Percentiles rank a stretch among this genome's conserved stretches.
phyloP scores from a whole-genome alignment of 1,140 invertebrate species.

The Anastrepha ludens region DNA sequence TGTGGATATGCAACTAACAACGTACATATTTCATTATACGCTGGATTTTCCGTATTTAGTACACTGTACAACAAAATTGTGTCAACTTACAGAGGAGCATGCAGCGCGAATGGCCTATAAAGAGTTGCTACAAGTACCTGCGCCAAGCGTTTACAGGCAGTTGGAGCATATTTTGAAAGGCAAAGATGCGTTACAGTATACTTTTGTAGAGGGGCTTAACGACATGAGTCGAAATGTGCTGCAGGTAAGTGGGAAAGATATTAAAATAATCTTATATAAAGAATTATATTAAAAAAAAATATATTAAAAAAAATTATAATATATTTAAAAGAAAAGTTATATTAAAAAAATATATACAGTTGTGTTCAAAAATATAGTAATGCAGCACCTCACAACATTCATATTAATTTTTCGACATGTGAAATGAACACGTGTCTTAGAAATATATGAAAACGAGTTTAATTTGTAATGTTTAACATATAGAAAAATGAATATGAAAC shows the following conservation, averaged over 20 bases:
- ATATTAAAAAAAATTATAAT: too few relatives aligned
- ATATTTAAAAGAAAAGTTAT: too few relatives aligned
- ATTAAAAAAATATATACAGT: too few relatives aligned
- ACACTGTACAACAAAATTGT: constrained; percentile 72
- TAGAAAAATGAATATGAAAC: too few relatives aligned
- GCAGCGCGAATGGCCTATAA: constrained; percentile 80
- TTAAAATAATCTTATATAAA: too few relatives aligned
- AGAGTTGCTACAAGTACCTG: constrained; percentile 78
- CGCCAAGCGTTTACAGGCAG: constrained; percentile 83
- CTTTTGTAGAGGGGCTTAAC: constrained; percentile 83
- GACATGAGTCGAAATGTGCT: constrained; percentile 81
- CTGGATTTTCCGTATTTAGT: constrained; percentile 83
- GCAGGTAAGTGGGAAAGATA: constrained; percentile 56
- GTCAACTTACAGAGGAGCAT: constrained; percentile 76
- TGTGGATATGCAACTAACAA: constrained; percentile 82
- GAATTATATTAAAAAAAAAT: too few relatives aligned
- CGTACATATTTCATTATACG: constrained; percentile 89
- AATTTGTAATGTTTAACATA: too few relatives aligned
- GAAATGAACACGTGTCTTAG: too few relatives aligned
- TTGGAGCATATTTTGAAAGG: constrained; percentile 80
- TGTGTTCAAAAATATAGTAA: too few relatives aligned
- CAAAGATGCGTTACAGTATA: constrained; percentile 77
- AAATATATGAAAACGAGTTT: too few relatives aligned
- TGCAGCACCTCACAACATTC: too few relatives aligned
- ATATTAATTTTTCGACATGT: too few relatives aligned